Evolutionary conservation across 2,888 invertebrate species (phyloP), one percentile per base, ranked within the genome.

Genomic region (Ditula angustiorana): DNA sequence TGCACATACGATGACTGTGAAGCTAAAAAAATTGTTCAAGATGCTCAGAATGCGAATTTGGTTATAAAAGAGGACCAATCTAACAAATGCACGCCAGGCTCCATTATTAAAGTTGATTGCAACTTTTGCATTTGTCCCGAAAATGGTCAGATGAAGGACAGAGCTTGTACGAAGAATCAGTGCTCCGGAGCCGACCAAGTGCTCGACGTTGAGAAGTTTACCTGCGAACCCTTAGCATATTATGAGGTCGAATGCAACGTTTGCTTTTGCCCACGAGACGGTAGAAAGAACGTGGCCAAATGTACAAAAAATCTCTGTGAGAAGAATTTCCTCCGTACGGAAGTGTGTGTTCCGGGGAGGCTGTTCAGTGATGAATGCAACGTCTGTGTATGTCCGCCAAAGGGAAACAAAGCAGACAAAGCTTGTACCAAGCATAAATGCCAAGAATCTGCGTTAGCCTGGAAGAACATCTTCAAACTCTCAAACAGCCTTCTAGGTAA

Each of bases 231-330:
- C 0, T 73, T 87, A 13, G 70, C 78, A 1, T 92, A 92, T 61
- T 92, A 88, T 52, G 80, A 80, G 55, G 89, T 91, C 0, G 92
- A 92, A 56, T 92, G 92, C 62, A 92, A 92, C 46, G 80, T 86
- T 11, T 92, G 92, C 71, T 83, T 77, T 37, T 92, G 92, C 59
- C 86, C 86, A 0, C 70, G 69, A 4, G 85, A 87, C 57, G 92
- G 92, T 0, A 60, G 86, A 0, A 91, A 91, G 70, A 91, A 92
- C 62, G 79, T 92, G 0, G 83, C 79, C 0, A 86, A 82, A 68
- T 94, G 94, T 69, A 91, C 93, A 0, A 86, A 88, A 61, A 85
- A 86, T 67, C 75, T 81, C 3, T 94, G 94, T 53, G 87, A 88
- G 49, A 80, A 78, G 61, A 83, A 74, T 61, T 85, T 83, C 30